phyloP scores from a whole-genome alignment of 2,888 invertebrate species.

The Drosophila helvetica region DNA sequence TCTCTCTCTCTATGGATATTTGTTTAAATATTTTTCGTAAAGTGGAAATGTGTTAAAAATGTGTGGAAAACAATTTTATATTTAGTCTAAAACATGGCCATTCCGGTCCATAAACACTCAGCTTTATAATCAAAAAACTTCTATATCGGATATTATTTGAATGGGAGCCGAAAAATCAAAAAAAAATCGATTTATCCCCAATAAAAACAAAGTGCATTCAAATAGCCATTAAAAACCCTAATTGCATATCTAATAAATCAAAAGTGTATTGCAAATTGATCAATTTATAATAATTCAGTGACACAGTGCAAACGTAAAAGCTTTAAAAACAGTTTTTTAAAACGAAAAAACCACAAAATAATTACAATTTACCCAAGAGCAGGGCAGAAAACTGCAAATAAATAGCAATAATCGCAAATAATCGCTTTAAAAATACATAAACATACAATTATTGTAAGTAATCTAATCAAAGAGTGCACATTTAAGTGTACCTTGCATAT shows the following conservation, averaged over 20 bases:
- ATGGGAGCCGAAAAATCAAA: conserved; percentile 55
- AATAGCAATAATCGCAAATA: conserved; percentile 19
- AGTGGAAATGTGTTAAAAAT: conserved; percentile 9
- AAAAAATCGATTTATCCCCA: conserved; percentile 74
- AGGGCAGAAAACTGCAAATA: conserved; percentile 6
- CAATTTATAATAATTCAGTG: neutral
- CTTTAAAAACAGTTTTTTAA: neutral
- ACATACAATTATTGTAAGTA: conserved; percentile 45
- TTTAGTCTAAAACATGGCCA: conserved; percentile 30
- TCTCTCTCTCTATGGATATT: conserved; percentile 47
- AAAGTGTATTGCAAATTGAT: neutral
- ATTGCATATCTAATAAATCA: conserved; percentile 15
- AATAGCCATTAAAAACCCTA: conserved; percentile 30
- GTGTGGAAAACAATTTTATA: neutral
- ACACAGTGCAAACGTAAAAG: neutral
- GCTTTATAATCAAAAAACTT: neutral
- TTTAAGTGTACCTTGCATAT: neutral
- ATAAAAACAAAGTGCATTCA: conserved; percentile 70
- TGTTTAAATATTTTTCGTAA: conserved; percentile 30
- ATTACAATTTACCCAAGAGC: conserved; percentile 1
- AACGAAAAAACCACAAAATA: conserved; percentile 3
- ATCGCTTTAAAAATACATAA: neutral
- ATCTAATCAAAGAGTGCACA: neutral
- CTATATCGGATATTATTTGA: conserved; percentile 26
- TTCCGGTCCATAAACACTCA: conserved; percentile 14